Conservation (phyloP, 2,113 vertebrate genomes). For the Columba janthina region DNA sequence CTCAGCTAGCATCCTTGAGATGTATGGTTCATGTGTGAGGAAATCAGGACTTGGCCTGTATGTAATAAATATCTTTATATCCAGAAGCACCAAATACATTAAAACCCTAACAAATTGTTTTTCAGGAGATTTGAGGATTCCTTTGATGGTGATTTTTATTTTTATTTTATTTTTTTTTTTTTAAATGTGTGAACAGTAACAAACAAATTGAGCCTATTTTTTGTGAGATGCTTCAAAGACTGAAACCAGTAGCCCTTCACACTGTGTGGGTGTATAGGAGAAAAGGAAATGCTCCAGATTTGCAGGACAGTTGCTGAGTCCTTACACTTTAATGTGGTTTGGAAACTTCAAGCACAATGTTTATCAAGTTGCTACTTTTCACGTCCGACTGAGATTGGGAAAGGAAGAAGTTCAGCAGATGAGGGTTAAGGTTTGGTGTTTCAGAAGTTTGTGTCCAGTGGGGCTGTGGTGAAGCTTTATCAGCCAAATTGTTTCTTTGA, state of each 20-base stretch:
- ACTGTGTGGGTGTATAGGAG: neutral
- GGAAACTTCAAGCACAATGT: slow-evolving; percentile 20
- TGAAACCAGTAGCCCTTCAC: neutral
- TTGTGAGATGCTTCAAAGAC: neutral
- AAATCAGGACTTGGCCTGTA: neutral
- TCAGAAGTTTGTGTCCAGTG: neutral
- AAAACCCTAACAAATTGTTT: neutral
- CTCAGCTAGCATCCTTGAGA: neutral
- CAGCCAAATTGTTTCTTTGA: slow-evolving; percentile 49
- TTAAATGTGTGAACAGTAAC: neutral
- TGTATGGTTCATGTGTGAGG: neutral
- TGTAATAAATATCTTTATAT: neutral
- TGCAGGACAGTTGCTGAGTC: slow-evolving; percentile 19
- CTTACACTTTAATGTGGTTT: slow-evolving; percentile 28
- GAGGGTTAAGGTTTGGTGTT: neutral
- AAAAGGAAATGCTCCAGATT: slow-evolving; percentile 40
- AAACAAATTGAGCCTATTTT: neutral
- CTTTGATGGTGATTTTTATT: neutral
- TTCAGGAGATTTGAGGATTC: neutral
- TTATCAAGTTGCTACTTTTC: slow-evolving; percentile 34
- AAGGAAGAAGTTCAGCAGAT: slow-evolving; percentile 60
- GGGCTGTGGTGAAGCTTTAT: slow-evolving; percentile 21
- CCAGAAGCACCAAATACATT: neutral
- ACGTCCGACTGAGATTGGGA: slow-evolving; percentile 18
- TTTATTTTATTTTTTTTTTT: neutral